These are phyloP conservation scores for Chauna torquata DNA, from an alignment of 2,113 vertebrate genomes.

Conservation along the genomic window DNA sequence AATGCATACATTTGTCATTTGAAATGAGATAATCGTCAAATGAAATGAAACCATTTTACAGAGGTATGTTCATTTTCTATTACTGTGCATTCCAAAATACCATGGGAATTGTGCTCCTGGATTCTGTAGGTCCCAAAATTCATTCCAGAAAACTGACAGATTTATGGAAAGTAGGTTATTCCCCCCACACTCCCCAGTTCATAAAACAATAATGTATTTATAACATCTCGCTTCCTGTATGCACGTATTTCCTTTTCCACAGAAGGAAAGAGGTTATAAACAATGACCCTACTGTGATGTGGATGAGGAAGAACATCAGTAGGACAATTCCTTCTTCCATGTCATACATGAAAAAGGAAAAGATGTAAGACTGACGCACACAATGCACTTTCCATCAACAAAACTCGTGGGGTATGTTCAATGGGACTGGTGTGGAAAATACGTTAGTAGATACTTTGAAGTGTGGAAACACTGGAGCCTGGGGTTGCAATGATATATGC, in stretches of 20 bases:
- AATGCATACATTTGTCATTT: neutral
- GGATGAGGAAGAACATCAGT: neutral
- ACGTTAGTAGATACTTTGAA: neutral
- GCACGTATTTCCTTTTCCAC: neutral
- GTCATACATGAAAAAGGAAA: neutral
- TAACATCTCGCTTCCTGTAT: neutral
- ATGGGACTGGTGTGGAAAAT: neutral
- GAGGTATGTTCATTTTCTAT: neutral
- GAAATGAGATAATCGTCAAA: neutral
- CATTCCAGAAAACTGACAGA: neutral
- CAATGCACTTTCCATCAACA: neutral
- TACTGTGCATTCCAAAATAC: neutral
- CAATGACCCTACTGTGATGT: neutral
- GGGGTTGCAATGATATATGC: rapidly evolving
- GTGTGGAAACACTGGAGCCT: neutral
- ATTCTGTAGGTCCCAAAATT: neutral
- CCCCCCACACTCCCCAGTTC: neutral
- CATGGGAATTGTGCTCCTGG: neutral
- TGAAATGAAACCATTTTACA: neutral
- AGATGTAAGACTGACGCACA: neutral
- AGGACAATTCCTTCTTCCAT: neutral
- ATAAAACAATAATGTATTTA: neutral
- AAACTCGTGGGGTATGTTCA: neutral
- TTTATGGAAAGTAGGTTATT: constrained; percentile 12
- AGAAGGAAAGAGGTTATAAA: neutral